These are phyloP conservation scores for Varecia variegata DNA, from an alignment of 2,797 vertebrate genomes.

Conservation along the genomic window DNA sequence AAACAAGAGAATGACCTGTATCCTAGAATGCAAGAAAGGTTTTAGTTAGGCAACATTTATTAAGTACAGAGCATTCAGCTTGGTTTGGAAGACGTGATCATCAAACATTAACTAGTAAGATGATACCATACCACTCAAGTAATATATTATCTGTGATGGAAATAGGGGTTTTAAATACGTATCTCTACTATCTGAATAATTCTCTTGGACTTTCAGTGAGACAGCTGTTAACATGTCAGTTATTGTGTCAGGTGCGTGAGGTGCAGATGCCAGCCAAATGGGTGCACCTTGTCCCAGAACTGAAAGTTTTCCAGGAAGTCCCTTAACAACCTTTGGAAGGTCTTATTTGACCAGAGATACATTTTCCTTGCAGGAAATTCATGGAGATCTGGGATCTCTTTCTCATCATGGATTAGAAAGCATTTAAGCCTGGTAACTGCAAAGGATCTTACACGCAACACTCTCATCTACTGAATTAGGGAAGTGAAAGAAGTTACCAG, in stretches of 20 bases:
- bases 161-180: not conserved
- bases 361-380: not conserved
- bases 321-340: not conserved
- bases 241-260: not conserved
- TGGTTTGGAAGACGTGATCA: not conserved
- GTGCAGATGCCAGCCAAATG: not conserved
- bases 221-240: accelerated
- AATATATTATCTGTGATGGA: accelerated
- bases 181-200: not conserved
- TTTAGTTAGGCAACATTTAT: accelerated
- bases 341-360: not conserved
- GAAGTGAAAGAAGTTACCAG: not conserved
- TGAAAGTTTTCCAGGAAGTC: not conserved
- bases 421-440: not conserved
- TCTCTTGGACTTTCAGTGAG: too few species aligned
- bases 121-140: not conserved
- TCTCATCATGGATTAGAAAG: not conserved
- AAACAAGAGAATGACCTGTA: not conserved
- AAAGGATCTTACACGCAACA: accelerated
- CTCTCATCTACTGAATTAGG: not conserved
- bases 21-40: not conserved
- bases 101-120: not conserved
- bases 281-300: not conserved
- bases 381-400: not conserved
- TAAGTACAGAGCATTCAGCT: not conserved